These are phyloP conservation scores for Ceratosolen fusciceps DNA, from an alignment of 1,140 invertebrate species.

Conservation along the genomic window DNA sequence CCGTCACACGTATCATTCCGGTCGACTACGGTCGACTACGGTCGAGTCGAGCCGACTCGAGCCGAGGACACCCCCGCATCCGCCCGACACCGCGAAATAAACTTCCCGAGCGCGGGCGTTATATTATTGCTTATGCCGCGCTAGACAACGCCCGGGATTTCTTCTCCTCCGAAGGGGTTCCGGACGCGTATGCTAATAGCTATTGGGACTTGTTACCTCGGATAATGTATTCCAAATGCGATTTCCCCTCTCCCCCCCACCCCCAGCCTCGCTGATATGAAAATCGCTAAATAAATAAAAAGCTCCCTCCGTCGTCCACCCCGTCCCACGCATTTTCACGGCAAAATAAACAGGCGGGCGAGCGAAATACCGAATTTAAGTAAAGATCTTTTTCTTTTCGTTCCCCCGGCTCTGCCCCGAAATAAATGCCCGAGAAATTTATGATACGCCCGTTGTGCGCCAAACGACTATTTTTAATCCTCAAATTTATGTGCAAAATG, in stretches of 20 bases:
- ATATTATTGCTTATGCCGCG: constrained; percentile 58
- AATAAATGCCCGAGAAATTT: not conserved
- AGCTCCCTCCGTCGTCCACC: not conserved
- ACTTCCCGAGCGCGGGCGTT: no score
- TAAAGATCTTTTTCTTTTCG: not conserved
- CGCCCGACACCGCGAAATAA: constrained; percentile 63
- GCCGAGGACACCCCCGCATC: no score
- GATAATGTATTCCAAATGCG: constrained; percentile 54
- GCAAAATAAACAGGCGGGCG: not conserved
- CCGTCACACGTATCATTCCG: no score
- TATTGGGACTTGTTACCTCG: constrained; percentile 60
- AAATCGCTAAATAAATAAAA: not conserved
- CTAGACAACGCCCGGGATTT: constrained; percentile 55
- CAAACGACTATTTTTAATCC: not conserved
- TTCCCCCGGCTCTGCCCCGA: no score
- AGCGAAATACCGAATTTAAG: not conserved
- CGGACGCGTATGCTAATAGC: constrained; percentile 47
- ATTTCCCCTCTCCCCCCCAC: no score
- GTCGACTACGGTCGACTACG: no score
- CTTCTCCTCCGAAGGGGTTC: constrained; percentile 57
- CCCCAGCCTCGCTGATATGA: not conserved
- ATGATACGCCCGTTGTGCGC: no score
- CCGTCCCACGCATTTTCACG: not conserved
- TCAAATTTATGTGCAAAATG: not conserved
- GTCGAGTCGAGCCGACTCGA: no score